Evolutionary conservation across 1,140 invertebrate species (phyloP), one percentile per base, ranked within the genome.

Genomic region (Neodiprion pinetum): DNA sequence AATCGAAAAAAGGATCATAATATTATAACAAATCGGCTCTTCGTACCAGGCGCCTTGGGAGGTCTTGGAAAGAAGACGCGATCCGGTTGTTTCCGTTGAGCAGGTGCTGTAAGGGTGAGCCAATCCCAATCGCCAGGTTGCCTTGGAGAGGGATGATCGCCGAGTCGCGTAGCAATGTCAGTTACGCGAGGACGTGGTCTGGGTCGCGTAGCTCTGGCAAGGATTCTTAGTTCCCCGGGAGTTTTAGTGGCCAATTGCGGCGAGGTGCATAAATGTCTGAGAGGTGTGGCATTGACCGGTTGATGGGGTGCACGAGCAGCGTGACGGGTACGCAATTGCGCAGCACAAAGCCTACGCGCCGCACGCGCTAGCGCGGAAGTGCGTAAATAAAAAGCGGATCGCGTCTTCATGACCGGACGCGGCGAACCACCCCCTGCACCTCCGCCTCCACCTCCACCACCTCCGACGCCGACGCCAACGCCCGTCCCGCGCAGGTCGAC

Each of bases 341-440:
- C 93, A 72, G 94, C 92, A 85, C 96, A 97, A 68, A 98, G 89
- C 71, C 95, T 90, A 66, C 97, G 92, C 28, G 97, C 96, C 21
- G 98, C 92, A 77, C 96, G 91, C 66, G 97, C 97, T 79, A 97
- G 90, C 50, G 95, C 93, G 77, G 96, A 97, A 5, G 95, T 97
- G 82, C 95, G 93, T 79, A 99, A 90, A 90, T 97, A 98, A 89
- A 98, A 98, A 47, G 97, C 97, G 76, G 97, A 97, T 80, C 97
- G 91, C 65, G 97, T 98, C 89, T 98, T 98, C 96, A 98, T 97
- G 0, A 98, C 95, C 28, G 97, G 97, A 53, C 96, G 90, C 2
- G 96, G 95, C 47, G 95, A 95, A 40, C 95, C 96, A 69, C 85
- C 79, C 8, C 82, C 81, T 1, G 84, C 84, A 1, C 84, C 84